These are phyloP conservation scores for Pseudotriccus pelzelni DNA, from an alignment of 2,797 vertebrate genomes.

Conservation along the genomic window DNA sequence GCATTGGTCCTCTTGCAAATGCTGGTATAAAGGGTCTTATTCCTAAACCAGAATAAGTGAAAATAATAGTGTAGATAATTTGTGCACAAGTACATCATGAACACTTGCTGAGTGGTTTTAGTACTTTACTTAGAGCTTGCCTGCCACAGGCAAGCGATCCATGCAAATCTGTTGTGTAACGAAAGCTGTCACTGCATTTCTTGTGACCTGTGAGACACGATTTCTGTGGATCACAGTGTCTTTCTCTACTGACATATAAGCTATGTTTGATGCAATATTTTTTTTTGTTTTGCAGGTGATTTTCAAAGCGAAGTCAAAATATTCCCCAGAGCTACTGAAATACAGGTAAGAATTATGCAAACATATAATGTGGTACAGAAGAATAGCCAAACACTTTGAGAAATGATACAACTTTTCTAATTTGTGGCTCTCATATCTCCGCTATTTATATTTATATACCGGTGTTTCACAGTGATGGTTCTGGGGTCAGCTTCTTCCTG, in stretches of 20 bases:
- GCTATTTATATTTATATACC: not conserved
- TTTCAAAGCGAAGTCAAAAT: conserved; percentile 97
- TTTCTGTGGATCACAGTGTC: not conserved
- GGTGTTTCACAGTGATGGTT: not conserved
- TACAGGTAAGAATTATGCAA: conserved; percentile 83
- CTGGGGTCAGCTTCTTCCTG: not conserved
- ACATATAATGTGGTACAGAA: not conserved
- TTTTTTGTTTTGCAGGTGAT: conserved; percentile 84
- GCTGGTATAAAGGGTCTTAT: not conserved
- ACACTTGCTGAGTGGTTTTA: not conserved
- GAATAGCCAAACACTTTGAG: not conserved
- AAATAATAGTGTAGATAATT: not conserved
- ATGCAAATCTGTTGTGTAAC: not conserved
- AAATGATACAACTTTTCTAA: not conserved
- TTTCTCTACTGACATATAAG: not conserved
- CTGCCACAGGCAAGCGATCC: not conserved
- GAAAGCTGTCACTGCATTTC: not conserved
- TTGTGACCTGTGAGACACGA: not conserved
- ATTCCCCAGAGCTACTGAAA: conserved; percentile 89
- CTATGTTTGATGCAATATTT: not conserved
- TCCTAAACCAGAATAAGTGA: not conserved
- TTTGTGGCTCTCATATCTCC: not conserved
- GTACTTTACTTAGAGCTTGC: not conserved
- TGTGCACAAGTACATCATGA: not conserved
- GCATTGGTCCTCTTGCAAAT: not conserved